Evolutionary conservation across 2,888 invertebrate genomes (phyloP), one percentile per base, ranked within the genome.

Genomic region (Automeris io): DNA sequence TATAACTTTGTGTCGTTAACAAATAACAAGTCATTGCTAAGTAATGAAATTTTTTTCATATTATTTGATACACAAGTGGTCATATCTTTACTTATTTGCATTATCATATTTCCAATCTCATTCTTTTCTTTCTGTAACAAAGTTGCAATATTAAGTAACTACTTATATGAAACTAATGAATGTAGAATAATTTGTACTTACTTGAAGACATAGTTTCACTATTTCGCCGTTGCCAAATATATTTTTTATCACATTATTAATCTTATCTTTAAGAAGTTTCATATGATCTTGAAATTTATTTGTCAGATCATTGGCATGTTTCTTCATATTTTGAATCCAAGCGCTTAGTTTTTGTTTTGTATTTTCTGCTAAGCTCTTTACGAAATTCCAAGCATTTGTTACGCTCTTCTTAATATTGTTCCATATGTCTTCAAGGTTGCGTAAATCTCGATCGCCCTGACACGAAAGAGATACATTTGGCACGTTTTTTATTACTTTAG

Each of bases 141-240:
- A 24, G 12, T 13, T 18, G 37, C 25, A 37, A 34, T 11, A 0
- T 19, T n/a, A 7, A 8, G 18, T 18, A 25, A 6, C 24, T 13
- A n/a, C 2, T 35, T 18, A 18, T 16, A 11, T 3, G 3, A 9
- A n/a, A 1, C 5, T 7, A 18, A 8, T 32, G 7, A 1, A 13
- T 32, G 19, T 34, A 5, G 5, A 11, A 25, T 31, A 11, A n/a
- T 25, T 11, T 11, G 32, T 12, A 48, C 55, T 52, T 60, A 73
- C 75, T 37, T 58, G 32, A 18, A 69, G 38, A 50, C 75, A 75
- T 46, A 56, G 41, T 43, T 59, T 58, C 2, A 66, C 47, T 11
- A 53, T 37, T 35, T 63, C 47, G 7, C 57, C 51, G 8, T 54
- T 53, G 2, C 51, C 55, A 12, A 58, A 39, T 4, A 62, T 34